Conservation (phyloP, 2,888 invertebrate species). For the Erebia epiphron region DNA sequence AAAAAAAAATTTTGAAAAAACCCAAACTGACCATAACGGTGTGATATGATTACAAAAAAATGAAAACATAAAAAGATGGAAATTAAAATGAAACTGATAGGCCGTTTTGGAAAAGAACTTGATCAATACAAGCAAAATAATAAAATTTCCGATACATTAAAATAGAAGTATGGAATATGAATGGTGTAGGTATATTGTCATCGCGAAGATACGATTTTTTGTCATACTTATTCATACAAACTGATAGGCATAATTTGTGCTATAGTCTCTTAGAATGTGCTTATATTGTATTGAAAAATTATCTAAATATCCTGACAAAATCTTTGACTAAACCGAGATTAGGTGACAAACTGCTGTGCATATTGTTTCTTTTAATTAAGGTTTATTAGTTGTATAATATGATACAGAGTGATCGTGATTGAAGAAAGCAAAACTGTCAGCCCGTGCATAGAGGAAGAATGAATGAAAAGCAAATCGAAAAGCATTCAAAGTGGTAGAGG, state of each 20-base stretch:
- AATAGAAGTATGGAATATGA: constrained; percentile 64
- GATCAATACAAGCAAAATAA: constrained; percentile 76
- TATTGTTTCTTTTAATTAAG: constrained; percentile 64
- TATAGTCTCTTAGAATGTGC: constrained; percentile 63
- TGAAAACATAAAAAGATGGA: constrained; percentile 67
- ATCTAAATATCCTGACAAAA: constrained; percentile 50
- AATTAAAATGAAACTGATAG: constrained; percentile 73
- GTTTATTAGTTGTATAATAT: constrained; percentile 66
- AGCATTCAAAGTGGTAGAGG: constrained; percentile 73
- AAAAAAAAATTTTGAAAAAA: constrained; percentile 49
- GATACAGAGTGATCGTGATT: constrained; percentile 77
- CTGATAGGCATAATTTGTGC: constrained; percentile 49
- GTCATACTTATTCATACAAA: constrained; percentile 34
- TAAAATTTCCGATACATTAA: constrained; percentile 65
- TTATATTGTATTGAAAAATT: constrained; percentile 53
- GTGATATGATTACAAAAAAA: constrained; percentile 58
- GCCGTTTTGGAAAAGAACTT: constrained; percentile 83
- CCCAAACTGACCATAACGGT: constrained; percentile 61
- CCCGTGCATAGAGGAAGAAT: constrained; percentile 80
- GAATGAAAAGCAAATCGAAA: constrained; percentile 80
- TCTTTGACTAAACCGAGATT: constrained; percentile 62
- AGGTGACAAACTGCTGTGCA: constrained; percentile 74
- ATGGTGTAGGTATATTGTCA: constrained; percentile 65
- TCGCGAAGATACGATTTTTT: constrained; percentile 41
- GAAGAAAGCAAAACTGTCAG: constrained; percentile 76